Conservation (phyloP, 2,888 invertebrate species). For the Galerucella nymphaeae region DNA sequence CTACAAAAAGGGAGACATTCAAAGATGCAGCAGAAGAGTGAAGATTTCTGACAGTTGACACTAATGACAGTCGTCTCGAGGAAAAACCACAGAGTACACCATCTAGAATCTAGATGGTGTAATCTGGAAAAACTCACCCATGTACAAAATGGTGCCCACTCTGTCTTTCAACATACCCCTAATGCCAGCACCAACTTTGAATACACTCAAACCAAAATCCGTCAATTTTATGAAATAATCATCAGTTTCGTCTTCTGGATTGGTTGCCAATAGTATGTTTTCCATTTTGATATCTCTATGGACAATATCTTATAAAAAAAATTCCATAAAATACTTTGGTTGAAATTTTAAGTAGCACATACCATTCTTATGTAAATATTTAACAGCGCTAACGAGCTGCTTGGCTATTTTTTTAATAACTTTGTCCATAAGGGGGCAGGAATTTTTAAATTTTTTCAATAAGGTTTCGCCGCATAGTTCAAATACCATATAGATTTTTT, state of each 20-base stretch:
- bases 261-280: conserved; percentile 66
- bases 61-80: too few relatives aligned
- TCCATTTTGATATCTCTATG: conserved; percentile 67
- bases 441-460: conserved; percentile 59
- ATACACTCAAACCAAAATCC: conserved; percentile 70
- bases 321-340: background rate
- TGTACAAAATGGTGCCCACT: conserved; percentile 70
- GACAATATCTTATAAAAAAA: conserved; percentile 63
- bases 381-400: conserved; percentile 61
- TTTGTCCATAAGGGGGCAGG: conserved; percentile 60
- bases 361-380: conserved; percentile 66
- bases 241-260: conserved; percentile 65
- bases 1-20: too few relatives aligned
- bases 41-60: too few relatives aligned
- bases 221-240: conserved; percentile 68
- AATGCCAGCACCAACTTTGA: conserved; percentile 65
- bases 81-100: too few relatives aligned
- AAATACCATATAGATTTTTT: conserved; percentile 69
- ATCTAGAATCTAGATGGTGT: too few relatives aligned
- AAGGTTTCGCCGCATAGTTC: conserved; percentile 68
- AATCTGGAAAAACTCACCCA: too few relatives aligned
- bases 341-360: conserved; percentile 32
- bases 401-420: conserved; percentile 59
- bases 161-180: conserved; percentile 69
- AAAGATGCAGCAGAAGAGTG: too few relatives aligned